Conservation (phyloP, 1,140 invertebrate species). For the Dreissena rostriformis region DNA sequence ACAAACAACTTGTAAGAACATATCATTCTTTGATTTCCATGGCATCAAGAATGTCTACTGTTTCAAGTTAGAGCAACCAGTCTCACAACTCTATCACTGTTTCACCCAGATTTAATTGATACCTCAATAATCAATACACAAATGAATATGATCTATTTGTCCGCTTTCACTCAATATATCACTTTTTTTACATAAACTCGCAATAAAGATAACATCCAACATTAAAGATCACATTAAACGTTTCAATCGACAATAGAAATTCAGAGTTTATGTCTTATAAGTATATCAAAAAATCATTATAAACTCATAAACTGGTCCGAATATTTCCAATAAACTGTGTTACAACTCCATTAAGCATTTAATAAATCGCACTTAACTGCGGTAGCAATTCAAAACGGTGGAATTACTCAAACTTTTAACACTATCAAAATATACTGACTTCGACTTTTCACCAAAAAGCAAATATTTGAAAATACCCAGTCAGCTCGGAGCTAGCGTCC, state of each 20-base stretch:
- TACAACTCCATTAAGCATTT: background rate
- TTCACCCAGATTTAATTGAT: too few relatives aligned
- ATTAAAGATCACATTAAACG: background rate
- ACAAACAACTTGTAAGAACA: background rate
- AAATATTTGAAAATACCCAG: background rate
- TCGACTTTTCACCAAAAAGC: background rate
- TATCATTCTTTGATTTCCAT: background rate
- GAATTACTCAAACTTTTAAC: background rate
- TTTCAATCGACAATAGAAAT: background rate
- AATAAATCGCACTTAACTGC: background rate
- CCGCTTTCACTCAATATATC: background rate
- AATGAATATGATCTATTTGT: background rate
- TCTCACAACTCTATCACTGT: too few relatives aligned
- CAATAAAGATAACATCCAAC: conserved; percentile 2
- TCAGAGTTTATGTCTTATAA: background rate
- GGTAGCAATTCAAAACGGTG: background rate
- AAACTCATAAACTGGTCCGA: background rate
- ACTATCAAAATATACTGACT: background rate
- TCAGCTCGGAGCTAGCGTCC: background rate
- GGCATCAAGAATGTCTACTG: too few relatives aligned
- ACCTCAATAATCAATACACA: background rate
- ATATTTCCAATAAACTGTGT: conserved; percentile 3
- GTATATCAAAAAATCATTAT: background rate
- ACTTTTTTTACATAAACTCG: background rate
- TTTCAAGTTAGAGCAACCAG: too few relatives aligned